Base-by-base conservation (phyloP, 1,140 invertebrate species). In the Phocides pigmalion region DNA sequence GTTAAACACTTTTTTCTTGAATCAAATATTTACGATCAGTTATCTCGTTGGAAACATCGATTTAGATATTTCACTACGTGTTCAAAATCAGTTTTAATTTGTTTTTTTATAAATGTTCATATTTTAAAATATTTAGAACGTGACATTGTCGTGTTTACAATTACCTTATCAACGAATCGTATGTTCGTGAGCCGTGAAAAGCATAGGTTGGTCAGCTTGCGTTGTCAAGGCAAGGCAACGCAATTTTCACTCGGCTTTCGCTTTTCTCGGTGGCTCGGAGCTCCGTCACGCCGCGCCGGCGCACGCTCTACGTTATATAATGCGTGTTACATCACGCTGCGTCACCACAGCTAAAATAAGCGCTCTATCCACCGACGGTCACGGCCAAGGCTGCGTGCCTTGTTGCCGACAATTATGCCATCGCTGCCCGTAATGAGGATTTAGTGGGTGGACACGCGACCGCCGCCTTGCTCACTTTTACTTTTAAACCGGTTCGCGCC, bases 311-410 rank as follows among this genome's bases (percentile, higher is more conserved):
- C 67, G 66, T 90, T 89, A 88, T 69, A 78, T 85, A 89, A 89
- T 63, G 69, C 69, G 54, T 56, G 54, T 89, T 87, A 89, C 86
- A 87, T 89, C 84, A 87, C 80, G 79, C 46, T 72, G 72, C 87
- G 84, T 87, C 84, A 84, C 82, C 70, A 78, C 76, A 70, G 77
- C 87, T 88, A 90, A 88, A 90, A 89, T 89, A 87, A 84, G 74
- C 83, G 81, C 67, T 82, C 81, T 86, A 86, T 81, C 74, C 66
- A 76, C 72, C 53, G 53, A 68, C 86, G 87, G 87, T 90, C 87
- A 90, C 82, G 86, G 87, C 87, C 87, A 90, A 90, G 87, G 87
- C 86, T 87, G 78, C 74, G 77, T 76, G 79, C 69, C 72, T 75
- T 68, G 79, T 78, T 77, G 74, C 64, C 75, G 75, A 82, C 87